Conservation (phyloP, 1,140 invertebrate species). For the Pantala flavescens region DNA sequence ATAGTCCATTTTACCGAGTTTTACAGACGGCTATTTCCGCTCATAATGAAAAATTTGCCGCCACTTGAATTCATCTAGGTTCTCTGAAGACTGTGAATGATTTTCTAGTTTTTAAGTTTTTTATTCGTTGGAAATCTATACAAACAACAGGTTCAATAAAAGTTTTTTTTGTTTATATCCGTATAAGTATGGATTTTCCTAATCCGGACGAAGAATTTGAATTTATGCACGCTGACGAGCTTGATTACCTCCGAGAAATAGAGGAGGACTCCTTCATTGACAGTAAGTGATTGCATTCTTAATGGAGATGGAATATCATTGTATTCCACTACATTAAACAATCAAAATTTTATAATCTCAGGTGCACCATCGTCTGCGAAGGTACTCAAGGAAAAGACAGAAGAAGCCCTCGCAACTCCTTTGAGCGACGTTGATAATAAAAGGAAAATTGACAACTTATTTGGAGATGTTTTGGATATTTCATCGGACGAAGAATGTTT, state of each 20-base stretch:
- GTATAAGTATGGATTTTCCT: conserved; percentile 44
- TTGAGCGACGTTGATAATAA: conserved; percentile 32
- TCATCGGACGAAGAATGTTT: conserved; percentile 33
- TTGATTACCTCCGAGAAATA: conserved; percentile 52
- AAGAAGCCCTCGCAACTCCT: neutral
- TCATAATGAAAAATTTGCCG: too few relatives aligned
- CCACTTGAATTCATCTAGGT: too few relatives aligned
- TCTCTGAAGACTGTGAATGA: too few relatives aligned
- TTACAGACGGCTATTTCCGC: too few relatives aligned
- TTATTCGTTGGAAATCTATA: too few relatives aligned
- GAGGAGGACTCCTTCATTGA: conserved; percentile 33
- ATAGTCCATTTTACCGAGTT: too few relatives aligned
- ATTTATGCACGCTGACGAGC: conserved; percentile 56
- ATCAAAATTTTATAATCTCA: neutral
- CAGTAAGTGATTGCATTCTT: conserved; percentile 26
- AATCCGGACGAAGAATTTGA: conserved; percentile 68
- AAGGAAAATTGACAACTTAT: conserved; percentile 50
- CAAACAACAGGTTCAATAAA: too few relatives aligned
- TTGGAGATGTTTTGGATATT: conserved; percentile 58
- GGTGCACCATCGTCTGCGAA: neutral
- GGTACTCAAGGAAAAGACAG: neutral
- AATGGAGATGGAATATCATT: conserved; percentile 2
- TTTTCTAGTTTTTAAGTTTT: too few relatives aligned
- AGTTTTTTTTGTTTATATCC: too few relatives aligned
- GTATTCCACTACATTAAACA: neutral